A percentile compares a stretch with the other conserved stretches of the same genome.
Evolutionary conservation across 2,113 vertebrate genomes (phyloP).

Genomic region (Gallinago undulata): DNA sequence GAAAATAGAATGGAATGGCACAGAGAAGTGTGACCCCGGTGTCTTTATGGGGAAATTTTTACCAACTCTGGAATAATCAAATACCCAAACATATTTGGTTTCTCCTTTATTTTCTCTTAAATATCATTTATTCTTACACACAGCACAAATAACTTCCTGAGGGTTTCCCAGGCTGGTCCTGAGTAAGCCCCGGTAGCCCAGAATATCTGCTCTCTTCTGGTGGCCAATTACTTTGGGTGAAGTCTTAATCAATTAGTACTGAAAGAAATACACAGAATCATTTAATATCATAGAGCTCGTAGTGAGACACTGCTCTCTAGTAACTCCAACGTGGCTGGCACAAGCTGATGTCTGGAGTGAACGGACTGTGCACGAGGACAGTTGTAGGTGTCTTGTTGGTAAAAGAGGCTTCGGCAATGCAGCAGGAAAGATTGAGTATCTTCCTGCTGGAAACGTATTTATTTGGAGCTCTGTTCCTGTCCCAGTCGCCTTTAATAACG

Average conservation of each 20-base stretch:
- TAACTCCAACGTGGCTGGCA: rapidly evolving
- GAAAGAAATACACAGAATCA: background rate
- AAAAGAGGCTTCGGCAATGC: background rate
- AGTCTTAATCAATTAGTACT: background rate
- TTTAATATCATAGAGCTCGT: background rate
- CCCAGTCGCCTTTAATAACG: background rate
- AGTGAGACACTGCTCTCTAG: background rate
- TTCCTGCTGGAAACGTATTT: background rate
- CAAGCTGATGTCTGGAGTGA: background rate
- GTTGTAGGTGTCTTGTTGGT: background rate
- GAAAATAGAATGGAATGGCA: background rate
- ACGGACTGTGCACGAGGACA: background rate
- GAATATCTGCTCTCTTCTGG: background rate
- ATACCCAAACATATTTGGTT: rapidly evolving
- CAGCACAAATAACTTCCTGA: background rate
- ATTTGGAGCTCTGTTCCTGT: background rate
- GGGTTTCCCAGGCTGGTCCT: background rate
- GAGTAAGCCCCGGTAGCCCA: background rate
- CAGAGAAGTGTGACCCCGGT: background rate
- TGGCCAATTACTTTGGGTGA: background rate
- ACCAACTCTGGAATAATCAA: background rate
- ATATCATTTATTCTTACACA: background rate
- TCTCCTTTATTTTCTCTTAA: background rate
- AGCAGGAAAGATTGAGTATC: background rate
- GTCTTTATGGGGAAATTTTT: background rate